Conservation (phyloP, 2,888 invertebrate species). For the Masnerella sp. region DNA sequence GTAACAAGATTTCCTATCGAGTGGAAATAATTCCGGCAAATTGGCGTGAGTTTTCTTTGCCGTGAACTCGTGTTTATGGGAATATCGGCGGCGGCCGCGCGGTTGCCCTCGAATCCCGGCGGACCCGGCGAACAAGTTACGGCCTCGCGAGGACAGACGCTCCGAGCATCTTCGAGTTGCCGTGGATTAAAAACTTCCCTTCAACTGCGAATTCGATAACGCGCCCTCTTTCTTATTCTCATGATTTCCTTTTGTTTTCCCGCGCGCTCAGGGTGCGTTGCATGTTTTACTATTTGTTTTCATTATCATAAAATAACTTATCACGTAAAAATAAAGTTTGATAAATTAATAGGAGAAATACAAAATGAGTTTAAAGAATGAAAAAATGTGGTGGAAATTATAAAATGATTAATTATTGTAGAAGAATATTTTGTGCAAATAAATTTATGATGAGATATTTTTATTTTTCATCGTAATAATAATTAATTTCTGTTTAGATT, state of each 20-base stretch:
- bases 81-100: slow-evolving; percentile 42
- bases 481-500: too few species aligned
- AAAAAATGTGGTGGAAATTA: too few species aligned
- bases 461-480: too few species aligned
- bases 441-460: too few species aligned
- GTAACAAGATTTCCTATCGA: slow-evolving; percentile 45
- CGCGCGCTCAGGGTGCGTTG: too few species aligned
- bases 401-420: too few species aligned
- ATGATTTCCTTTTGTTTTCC: slow-evolving; percentile 14
- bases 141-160: slow-evolving; percentile 52
- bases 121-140: slow-evolving; percentile 54
- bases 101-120: slow-evolving; percentile 20
- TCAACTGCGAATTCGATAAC: slow-evolving; percentile 63
- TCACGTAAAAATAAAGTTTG: too few species aligned
- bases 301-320: too few species aligned
- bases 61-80: slow-evolving; percentile 54
- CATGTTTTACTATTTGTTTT: too few species aligned
- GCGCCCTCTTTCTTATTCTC: slow-evolving; percentile 29
- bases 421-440: too few species aligned
- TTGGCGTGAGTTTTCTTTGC: slow-evolving; percentile 46
- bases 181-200: slow-evolving; percentile 61
- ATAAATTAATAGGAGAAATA: too few species aligned
- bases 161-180: slow-evolving; percentile 61
- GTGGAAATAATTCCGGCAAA: slow-evolving; percentile 52
- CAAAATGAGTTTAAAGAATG: too few species aligned